These are phyloP conservation scores for Bombus difficillimus DNA, from an alignment of 1,140 invertebrate genomes.

Conservation along the genomic window DNA sequence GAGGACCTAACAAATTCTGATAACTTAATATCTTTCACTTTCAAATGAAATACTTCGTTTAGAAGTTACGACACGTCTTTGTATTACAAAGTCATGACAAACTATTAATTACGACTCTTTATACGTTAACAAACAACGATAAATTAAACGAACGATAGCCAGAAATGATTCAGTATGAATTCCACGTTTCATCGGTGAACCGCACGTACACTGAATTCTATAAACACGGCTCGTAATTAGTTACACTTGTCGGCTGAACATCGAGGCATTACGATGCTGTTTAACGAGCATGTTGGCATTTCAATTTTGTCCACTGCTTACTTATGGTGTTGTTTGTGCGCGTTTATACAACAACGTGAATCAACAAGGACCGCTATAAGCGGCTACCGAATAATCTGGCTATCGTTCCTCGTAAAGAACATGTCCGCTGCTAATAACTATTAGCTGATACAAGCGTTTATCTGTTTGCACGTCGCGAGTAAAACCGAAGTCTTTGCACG, in stretches of 20 bases:
- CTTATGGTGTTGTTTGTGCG: not conserved
- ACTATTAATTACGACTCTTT: not conserved
- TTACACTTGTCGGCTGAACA: not conserved
- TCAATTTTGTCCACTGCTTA: slow-evolving; percentile 1
- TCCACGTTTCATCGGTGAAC: not conserved
- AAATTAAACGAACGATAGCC: not conserved
- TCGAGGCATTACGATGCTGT: not conserved
- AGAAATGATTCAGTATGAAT: not conserved
- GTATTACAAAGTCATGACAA: not conserved
- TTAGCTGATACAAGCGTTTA: not conserved
- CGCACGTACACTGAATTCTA: not conserved
- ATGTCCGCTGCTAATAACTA: not conserved
- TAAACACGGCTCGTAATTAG: not conserved
- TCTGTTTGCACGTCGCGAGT: not conserved
- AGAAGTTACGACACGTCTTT: too few species aligned
- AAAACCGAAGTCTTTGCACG: not conserved
- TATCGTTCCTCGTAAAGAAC: slow-evolving; percentile 10
- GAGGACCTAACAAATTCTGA: too few species aligned
- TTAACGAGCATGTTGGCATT: not conserved
- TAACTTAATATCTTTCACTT: too few species aligned
- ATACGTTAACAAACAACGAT: not conserved
- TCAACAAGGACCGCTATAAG: not conserved
- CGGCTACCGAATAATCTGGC: not conserved
- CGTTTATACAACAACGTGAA: slow-evolving; percentile 1
- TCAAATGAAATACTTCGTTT: too few species aligned